Evolutionary conservation across 1,140 invertebrate genomes (phyloP), one percentile per base, ranked within the genome.

Genomic region (Euura lappo): DNA sequence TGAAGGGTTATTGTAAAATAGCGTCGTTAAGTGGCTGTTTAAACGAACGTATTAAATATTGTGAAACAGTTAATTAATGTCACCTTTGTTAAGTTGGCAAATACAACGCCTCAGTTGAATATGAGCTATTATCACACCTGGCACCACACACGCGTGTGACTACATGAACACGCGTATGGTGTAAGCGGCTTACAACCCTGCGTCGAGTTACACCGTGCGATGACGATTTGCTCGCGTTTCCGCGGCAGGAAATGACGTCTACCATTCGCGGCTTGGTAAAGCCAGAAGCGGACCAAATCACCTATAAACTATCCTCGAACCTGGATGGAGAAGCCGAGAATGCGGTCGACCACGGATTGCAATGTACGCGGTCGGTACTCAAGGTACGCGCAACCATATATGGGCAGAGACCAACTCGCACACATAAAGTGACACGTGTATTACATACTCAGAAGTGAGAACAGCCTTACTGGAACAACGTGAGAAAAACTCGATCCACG

Each of bases 251-350:
- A 60, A 60, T 60, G 51, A 60, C 51, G 51, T 60, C 51, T n/a
- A n/a, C 51, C 10, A 60, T n/a, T 60, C 51, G 51, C 51, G 51
- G 51, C 8, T 60, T 8, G 51, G 13, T 60, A n/a, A 60, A 60
- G 51, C 51, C 51, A n/a, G 51, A n/a, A 60, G 51, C 51, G 6
- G 51, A 60, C 51, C 51, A 60, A 60, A 60, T 60, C 13, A 60
- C 51, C 51, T 60, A 60, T 60, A 60, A n/a, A 60, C 51, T 60
- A 60, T 60, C 51, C 28, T 28, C 28, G 28, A 28, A 28, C 3
- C 51, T 28, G 51, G 3, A 3, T 8, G 13, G 51, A 60, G 51
- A 60, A 60, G 8, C 5, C 8, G 51, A 60, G 51, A 60, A 60
- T 60, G 51, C 51, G 51, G 51, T 60, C 51, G 51, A n/a, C 51